Conservation (phyloP, 2,888 invertebrate genomes). For the Griposia aprilina region DNA sequence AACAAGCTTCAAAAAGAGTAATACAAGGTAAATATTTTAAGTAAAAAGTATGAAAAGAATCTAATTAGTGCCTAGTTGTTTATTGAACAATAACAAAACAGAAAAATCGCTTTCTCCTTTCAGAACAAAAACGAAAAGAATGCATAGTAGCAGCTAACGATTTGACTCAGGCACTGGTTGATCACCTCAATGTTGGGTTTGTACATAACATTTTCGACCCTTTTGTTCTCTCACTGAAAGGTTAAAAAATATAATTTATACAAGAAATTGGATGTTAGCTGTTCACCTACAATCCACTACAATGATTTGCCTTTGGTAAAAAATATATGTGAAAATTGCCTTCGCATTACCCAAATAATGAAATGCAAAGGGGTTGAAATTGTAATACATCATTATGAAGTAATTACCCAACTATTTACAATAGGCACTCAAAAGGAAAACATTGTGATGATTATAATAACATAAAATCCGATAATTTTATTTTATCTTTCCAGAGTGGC, state of each 20-base stretch:
- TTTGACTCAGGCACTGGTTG: conserved; percentile 98
- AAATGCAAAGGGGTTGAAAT: not conserved
- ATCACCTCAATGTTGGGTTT: conserved; percentile 99
- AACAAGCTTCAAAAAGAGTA: conserved; percentile 94
- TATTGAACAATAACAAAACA: not conserved
- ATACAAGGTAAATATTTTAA: conserved; percentile 92
- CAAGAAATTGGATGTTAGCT: not conserved
- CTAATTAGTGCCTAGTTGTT: not conserved
- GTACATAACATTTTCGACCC: conserved; percentile 59
- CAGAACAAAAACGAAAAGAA: conserved; percentile 98
- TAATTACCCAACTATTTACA: not conserved
- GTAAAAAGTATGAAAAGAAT: not conserved
- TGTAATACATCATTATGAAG: not conserved
- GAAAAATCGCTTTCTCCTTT: conserved; percentile 68
- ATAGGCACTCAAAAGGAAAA: not conserved
- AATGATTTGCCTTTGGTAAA: not conserved
- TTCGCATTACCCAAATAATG: not conserved
- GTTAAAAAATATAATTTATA: not conserved
- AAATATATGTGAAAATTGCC: not conserved
- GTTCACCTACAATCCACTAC: not conserved
- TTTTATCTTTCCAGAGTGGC: conserved; percentile 93
- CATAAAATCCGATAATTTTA: not conserved
- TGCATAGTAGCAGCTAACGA: conserved; percentile 98
- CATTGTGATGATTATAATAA: not conserved
- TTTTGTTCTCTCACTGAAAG: not conserved